Evolutionary conservation across 1,140 invertebrate species (phyloP).

Genomic region (Choristoneura fumiferana): DNA sequence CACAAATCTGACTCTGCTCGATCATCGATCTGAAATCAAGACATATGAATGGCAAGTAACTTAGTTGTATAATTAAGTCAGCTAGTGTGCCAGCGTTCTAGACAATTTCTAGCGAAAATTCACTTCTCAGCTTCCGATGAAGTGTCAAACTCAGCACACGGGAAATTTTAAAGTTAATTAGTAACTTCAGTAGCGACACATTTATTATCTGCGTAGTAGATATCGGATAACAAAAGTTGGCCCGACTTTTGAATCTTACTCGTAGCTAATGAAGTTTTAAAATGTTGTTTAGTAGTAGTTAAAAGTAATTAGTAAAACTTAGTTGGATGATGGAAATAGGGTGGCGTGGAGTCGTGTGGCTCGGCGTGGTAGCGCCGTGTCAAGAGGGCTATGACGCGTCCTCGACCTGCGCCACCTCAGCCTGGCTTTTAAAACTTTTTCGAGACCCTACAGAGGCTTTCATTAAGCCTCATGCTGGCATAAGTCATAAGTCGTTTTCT

Average conservation of each 20-base stretch:
- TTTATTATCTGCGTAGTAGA: slow-evolving; percentile 50
- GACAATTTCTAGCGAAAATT: slow-evolving; percentile 56
- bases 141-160: slow-evolving; percentile 62
- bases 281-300: slow-evolving; percentile 5
- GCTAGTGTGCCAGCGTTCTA: slow-evolving; percentile 27
- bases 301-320: slow-evolving; percentile 12
- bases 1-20: too few species aligned
- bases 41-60: not conserved
- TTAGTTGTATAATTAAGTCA: slow-evolving; percentile 3
- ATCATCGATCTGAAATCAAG: too few species aligned
- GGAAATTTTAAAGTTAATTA: slow-evolving; percentile 66
- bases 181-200: slow-evolving; percentile 54
- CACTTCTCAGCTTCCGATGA: slow-evolving; percentile 43
- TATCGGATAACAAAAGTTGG: not conserved
- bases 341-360: not conserved
- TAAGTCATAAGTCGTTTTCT: slow-evolving; percentile 26
- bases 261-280: not conserved
- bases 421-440: slow-evolving; percentile 61
- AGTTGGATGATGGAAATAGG: not conserved
- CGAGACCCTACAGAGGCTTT: slow-evolving; percentile 59
- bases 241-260: not conserved
- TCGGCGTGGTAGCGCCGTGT: slow-evolving; percentile 39
- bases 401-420: slow-evolving; percentile 60
- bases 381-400: slow-evolving; percentile 61
- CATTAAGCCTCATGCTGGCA: slow-evolving; percentile 46